Evolutionary conservation across 2,113 vertebrate genomes (phyloP), one percentile per base, ranked within the genome.

Genomic region (Chroicocephalus ridibundus): DNA sequence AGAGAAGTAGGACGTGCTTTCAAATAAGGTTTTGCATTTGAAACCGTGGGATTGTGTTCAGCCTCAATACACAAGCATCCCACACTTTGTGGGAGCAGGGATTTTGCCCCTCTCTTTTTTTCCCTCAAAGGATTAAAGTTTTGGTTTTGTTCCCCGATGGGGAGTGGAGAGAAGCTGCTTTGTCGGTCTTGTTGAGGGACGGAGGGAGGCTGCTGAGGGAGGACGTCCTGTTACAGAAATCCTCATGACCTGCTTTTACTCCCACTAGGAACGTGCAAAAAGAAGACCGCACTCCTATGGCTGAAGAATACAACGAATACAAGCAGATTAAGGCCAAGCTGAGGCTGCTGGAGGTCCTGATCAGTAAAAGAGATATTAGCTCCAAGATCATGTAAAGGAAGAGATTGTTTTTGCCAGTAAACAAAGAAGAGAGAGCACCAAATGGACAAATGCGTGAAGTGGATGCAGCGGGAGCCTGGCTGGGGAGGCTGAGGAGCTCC

Each of bases 281-380:
- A 95, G 99, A 99, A 96, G 99, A 99, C 91, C 99, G 99, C 79
- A 94, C 98, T 74, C 99, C 99, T 2, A 97, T 99, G 98, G 98
- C 99, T 5, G 98, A 98, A 78, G 99, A 99, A 49, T 99, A 99
- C 98, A 99, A 94, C 2, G 99, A 99, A 91, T 99, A 99, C 98
- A 99, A 99, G 96, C 99, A 99, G 60, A 94, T 99, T 31, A 99
- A 99, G 96, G 99, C 99, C 47, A 99, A 99, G 89, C 98, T 99
- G 76, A 97, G 98, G 93, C 98, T 99, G 44, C 97, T 99, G 97
- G 99, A 99, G 90, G 99, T 99, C 83, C 98, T 99, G 86, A 99
- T 99, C 98, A 99, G 99, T 98, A 99, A 99, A 98, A 98, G 99
- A 98, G 99, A 99, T 97, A 96, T 87, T 27, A 97, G 98, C 10